A percentile compares a stretch with the other conserved stretches of the same genome.
phyloP scores from a whole-genome alignment of 2,113 vertebrate genomes.

The Trichomycterus rosablanca region DNA sequence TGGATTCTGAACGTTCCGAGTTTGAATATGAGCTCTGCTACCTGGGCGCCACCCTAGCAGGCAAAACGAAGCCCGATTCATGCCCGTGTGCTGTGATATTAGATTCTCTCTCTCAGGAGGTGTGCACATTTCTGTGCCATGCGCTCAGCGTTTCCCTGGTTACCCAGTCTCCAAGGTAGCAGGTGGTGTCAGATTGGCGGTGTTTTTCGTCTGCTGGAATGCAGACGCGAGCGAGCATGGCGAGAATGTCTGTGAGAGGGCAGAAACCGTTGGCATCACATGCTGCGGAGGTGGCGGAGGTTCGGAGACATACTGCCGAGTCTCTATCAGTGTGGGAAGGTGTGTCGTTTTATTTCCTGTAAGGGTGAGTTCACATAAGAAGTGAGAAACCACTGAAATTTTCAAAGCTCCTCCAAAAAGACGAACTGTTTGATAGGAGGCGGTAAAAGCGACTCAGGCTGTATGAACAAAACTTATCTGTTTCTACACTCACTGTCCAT shows the following conservation, averaged over 20 bases:
- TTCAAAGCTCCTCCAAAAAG: no score
- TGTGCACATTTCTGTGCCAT: constrained; percentile 30
- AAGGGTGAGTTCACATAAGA: no score
- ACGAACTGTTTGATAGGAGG: no score
- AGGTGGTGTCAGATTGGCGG: constrained; percentile 47
- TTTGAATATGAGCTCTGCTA: no score
- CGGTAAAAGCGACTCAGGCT: no score
- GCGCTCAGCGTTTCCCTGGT: constrained; percentile 41
- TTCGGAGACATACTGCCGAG: constrained; percentile 30
- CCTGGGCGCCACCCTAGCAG: no score
- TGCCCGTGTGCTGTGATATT: constrained; percentile 6
- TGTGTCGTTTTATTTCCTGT: constrained; percentile 24
- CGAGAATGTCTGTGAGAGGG: constrained; percentile 15
- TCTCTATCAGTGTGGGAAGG: constrained; percentile 23
- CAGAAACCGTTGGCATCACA: constrained; percentile 30
- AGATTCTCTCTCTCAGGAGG: constrained; percentile 26
- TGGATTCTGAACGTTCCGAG: no score
- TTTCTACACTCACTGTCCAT: no score
- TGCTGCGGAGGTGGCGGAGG: constrained; percentile 32
- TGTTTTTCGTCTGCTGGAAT: constrained; percentile 40
- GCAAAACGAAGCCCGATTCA: no score
- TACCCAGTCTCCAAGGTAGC: constrained; percentile 51
- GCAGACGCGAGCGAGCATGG: constrained; percentile 27
- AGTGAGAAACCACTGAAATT: no score
- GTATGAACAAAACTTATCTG: no score